Evolutionary conservation across 2,113 vertebrate species (phyloP).

Genomic region (Rhombomys opimus): DNA sequence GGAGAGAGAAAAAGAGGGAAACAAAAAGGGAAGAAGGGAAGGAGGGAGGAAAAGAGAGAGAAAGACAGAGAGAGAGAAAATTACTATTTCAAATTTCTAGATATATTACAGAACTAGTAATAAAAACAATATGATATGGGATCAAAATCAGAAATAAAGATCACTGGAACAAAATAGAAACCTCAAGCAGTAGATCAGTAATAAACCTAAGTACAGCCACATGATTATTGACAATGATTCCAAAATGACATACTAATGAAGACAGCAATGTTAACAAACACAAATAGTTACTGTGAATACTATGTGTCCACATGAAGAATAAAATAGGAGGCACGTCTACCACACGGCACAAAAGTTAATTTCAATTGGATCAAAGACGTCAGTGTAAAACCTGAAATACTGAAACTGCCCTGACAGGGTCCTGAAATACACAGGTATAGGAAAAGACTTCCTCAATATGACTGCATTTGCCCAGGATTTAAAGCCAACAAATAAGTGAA

Average conservation of each 20-base stretch:
- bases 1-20: background rate
- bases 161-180: background rate
- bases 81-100: background rate
- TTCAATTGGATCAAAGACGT: background rate
- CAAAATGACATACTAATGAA: background rate
- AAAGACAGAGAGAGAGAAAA: background rate
- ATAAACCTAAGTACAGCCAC: background rate
- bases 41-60: background rate
- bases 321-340: background rate
- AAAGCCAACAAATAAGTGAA: background rate
- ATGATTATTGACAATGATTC: background rate
- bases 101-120: background rate
- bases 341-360: background rate
- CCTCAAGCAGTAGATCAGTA: background rate
- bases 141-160: background rate
- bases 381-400: background rate
- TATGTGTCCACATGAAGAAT: background rate
- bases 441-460: background rate
- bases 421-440: background rate
- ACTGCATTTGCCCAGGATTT: background rate
- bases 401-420: background rate
- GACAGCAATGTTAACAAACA: background rate
- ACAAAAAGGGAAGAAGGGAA: fast-evolving
- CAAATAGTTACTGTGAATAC: background rate
- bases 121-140: background rate